Conservation (phyloP, 2,888 invertebrate genomes). For the Vannuccia rotundouncinata region DNA sequence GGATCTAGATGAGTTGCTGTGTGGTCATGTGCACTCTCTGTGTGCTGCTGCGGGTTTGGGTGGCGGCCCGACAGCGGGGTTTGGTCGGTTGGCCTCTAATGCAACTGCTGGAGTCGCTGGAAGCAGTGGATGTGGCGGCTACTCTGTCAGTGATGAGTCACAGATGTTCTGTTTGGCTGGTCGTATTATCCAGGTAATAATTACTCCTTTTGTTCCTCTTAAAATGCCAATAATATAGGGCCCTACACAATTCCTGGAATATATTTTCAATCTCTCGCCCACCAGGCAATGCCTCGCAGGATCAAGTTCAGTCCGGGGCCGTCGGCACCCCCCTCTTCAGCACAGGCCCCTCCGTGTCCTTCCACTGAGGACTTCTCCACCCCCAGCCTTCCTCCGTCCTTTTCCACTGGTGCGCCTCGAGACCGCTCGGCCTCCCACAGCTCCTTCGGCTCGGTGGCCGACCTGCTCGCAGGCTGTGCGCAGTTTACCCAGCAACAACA, state of each 20-base stretch:
- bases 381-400: conserved; percentile 32
- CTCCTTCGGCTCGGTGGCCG: conserved; percentile 62
- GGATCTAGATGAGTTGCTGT: background rate
- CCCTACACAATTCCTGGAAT: too few species aligned
- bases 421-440: conserved; percentile 34
- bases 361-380: conserved; percentile 45
- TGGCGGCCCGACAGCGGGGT: too few species aligned
- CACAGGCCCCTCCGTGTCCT: conserved; percentile 33
- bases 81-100: background rate
- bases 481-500: conserved; percentile 59
- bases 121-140: background rate
- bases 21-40: background rate
- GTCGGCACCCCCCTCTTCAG: background rate
- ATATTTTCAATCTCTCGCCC: conserved; percentile 59
- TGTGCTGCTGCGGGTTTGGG: background rate
- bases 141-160: background rate
- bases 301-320: conserved; percentile 69
- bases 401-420: conserved; percentile 2
- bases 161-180: conserved; percentile 72
- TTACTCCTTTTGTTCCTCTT: too few species aligned
- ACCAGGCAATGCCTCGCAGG: conserved; percentile 79
- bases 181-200: conserved; percentile 72
- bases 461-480: conserved; percentile 58
- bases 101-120: too few species aligned
- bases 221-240: too few species aligned